Evolutionary conservation across 2,797 vertebrate species (phyloP).

Genomic region (Lepus townsendii): DNA sequence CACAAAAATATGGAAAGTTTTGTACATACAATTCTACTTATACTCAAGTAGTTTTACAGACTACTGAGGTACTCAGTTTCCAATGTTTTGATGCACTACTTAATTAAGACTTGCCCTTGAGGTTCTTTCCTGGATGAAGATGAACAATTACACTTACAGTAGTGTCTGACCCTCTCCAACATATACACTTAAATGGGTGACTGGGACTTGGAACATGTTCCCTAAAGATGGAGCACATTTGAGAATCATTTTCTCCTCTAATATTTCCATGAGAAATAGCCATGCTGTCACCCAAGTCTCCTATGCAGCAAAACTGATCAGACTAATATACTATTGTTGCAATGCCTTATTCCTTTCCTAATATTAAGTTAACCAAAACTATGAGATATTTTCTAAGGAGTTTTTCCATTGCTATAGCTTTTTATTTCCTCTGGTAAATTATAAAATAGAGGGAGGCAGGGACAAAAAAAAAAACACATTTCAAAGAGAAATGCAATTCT

Average conservation of each 20-base stretch:
- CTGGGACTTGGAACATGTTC: not conserved
- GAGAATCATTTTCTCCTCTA: not conserved
- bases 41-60: not conserved
- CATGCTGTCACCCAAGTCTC: not conserved
- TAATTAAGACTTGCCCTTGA: slow-evolving; percentile 18
- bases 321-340: not conserved
- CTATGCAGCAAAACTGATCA: not conserved
- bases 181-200: not conserved
- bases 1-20: not conserved
- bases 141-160: not conserved
- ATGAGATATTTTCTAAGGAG: not conserved
- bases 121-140: not conserved
- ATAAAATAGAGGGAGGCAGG: not conserved
- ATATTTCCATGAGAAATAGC: not conserved
- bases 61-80: not conserved
- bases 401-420: not conserved
- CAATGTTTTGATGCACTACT: not conserved
- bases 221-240: not conserved
- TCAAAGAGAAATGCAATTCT: not conserved
- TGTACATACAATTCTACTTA: not conserved
- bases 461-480: not conserved
- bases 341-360: not conserved
- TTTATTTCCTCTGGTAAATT: not conserved
- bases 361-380: not conserved
- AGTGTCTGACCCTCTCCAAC: not conserved